A percentile compares a stretch with the other conserved stretches of the same genome.
Conservation (phyloP, 2,888 invertebrate genomes). For the Torymus aiolomorphi region DNA sequence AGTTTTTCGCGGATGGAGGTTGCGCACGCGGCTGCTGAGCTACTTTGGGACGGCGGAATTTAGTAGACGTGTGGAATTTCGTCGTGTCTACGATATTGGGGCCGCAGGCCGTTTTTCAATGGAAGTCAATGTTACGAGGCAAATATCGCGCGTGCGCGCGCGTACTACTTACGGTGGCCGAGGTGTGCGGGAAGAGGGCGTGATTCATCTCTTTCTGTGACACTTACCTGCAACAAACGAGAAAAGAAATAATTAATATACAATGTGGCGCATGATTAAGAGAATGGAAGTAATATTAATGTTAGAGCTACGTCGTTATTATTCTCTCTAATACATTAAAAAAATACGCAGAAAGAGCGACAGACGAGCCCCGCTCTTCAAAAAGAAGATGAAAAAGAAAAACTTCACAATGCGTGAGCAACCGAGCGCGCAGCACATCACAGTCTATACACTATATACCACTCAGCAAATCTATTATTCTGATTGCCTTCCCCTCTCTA, state of each 20-base stretch:
- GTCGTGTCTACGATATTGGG: too few species aligned
- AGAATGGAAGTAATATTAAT: too few species aligned
- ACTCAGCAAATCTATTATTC: slow-evolving; percentile 34
- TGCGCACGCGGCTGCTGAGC: too few species aligned
- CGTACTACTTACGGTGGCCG: too few species aligned
- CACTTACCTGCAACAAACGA: slow-evolving; percentile 53
- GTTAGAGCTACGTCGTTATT: too few species aligned
- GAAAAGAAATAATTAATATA: slow-evolving; percentile 37
- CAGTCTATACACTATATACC: not conserved
- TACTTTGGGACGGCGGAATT: too few species aligned
- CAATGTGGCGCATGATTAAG: not conserved
- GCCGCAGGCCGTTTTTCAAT: too few species aligned
- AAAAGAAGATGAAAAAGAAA: not conserved
- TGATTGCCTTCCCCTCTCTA: not conserved
- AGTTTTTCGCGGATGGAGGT: too few species aligned
- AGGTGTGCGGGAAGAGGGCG: too few species aligned
- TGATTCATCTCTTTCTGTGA: not conserved
- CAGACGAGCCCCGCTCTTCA: not conserved
- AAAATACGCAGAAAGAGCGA: not conserved
- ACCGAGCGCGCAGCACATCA: not conserved
- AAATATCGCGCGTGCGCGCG: too few species aligned
- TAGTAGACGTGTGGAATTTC: too few species aligned
- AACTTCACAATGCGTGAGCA: slow-evolving; percentile 11
- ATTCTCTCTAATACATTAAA: not conserved
- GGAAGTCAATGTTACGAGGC: too few species aligned